A percentile compares a stretch with the other conserved stretches of the same genome.
Evolutionary conservation across 2,113 vertebrate species (phyloP).

Genomic region (Passerina amoena): DNA sequence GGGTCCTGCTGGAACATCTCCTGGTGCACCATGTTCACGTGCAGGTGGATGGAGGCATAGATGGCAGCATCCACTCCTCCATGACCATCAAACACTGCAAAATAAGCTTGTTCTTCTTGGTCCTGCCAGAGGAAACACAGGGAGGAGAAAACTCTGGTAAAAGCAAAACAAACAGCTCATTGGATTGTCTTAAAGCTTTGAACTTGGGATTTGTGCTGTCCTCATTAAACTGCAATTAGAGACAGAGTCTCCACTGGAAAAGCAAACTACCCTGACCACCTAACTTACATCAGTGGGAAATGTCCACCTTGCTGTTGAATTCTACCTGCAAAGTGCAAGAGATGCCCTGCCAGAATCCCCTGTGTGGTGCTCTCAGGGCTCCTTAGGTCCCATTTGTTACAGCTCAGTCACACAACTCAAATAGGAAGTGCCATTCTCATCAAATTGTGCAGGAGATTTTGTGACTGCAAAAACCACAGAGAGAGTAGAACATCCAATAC

Average conservation of each 20-base stretch:
- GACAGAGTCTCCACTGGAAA: neutral
- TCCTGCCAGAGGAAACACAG: conserved; percentile 76
- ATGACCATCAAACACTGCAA: conserved; percentile 95
- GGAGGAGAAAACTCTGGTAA: neutral
- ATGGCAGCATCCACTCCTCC: conserved; percentile 96
- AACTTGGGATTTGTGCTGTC: neutral
- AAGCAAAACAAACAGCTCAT: neutral
- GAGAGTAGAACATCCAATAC: neutral
- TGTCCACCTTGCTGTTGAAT: neutral
- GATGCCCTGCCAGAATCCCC: neutral
- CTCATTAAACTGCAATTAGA: neutral
- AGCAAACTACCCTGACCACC: neutral
- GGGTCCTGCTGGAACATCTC: conserved; percentile 91
- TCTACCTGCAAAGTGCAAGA: neutral
- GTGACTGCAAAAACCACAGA: neutral
- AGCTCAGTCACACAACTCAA: conserved; percentile 14
- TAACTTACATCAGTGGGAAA: neutral
- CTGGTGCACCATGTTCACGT: conserved; percentile 91
- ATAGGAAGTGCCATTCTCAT: conserved; percentile 21
- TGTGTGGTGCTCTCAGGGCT: neutral
- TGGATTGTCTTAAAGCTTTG: neutral
- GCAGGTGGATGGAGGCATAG: conserved; percentile 94
- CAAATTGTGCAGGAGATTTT: neutral
- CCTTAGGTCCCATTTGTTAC: neutral
- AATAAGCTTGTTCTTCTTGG: conserved; percentile 97